These are phyloP conservation scores for Diabrotica undecimpunctata DNA, from an alignment of 1,140 invertebrate species.

Conservation along the genomic window DNA sequence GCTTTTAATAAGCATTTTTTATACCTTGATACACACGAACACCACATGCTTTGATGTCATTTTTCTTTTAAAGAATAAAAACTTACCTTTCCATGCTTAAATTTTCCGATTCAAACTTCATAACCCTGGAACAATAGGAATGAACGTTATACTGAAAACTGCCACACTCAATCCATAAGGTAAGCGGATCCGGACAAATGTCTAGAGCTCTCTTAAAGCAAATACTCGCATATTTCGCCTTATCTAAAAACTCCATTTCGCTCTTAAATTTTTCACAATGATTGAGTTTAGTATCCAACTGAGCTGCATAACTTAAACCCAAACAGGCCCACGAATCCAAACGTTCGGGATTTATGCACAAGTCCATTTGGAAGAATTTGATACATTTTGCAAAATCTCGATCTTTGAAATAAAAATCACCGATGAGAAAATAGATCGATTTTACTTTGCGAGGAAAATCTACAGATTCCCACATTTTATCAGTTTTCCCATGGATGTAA, in stretches of 20 bases:
- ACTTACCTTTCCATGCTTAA: constrained; percentile 66
- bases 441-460: constrained; percentile 42
- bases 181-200: constrained; percentile 65
- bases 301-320: constrained; percentile 74
- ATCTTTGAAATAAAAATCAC: constrained; percentile 88
- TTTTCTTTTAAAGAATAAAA: neutral
- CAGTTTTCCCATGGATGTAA: constrained; percentile 61
- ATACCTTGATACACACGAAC: too few relatives aligned
- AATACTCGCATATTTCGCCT: constrained; percentile 65
- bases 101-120: constrained; percentile 74
- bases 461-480: constrained; percentile 51
- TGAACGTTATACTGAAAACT: constrained; percentile 82
- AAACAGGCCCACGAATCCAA: constrained; percentile 91
- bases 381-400: constrained; percentile 68
- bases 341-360: constrained; percentile 72
- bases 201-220: constrained; percentile 77
- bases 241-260: constrained; percentile 67
- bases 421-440: constrained; percentile 84
- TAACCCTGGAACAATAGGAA: constrained; percentile 78
- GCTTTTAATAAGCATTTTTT: too few relatives aligned
- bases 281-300: constrained; percentile 79
- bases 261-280: constrained; percentile 63
- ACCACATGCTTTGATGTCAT: too few relatives aligned
- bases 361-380: constrained; percentile 78
- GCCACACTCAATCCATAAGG: constrained; percentile 86